phyloP scores from a whole-genome alignment of 2,113 vertebrate genomes.

The Fulica atra region DNA sequence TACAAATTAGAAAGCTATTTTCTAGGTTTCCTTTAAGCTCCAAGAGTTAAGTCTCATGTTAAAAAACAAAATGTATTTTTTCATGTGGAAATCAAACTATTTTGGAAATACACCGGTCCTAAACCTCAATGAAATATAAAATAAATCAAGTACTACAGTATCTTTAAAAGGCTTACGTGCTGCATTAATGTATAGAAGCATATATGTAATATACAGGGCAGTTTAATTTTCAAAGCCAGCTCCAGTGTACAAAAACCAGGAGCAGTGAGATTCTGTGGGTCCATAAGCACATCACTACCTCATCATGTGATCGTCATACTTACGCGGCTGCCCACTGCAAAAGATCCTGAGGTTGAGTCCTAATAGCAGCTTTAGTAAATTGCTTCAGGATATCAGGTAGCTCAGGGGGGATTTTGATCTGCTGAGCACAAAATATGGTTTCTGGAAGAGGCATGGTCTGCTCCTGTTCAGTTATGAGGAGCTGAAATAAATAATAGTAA shows the following conservation, averaged over 20 bases:
- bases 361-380: slow-evolving; percentile 92
- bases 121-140: not conserved
- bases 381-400: slow-evolving; percentile 90
- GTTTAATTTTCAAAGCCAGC: not conserved
- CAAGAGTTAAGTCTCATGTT: not conserved
- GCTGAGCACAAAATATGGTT: slow-evolving; percentile 89
- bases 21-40: not conserved
- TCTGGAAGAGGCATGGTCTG: slow-evolving; percentile 86
- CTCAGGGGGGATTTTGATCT: slow-evolving; percentile 88
- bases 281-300: accelerated
- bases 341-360: slow-evolving; percentile 89
- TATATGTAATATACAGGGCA: not conserved
- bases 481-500: not conserved
- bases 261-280: not conserved
- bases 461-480: not conserved
- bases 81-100: not conserved
- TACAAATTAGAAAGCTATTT: not conserved
- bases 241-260: not conserved
- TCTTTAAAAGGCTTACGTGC: not conserved
- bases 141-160: not conserved
- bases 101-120: not conserved
- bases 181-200: not conserved
- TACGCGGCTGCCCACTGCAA: slow-evolving; percentile 89
- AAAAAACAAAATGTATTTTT: not conserved
- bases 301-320: slow-evolving; percentile 39